Evolutionary conservation across 2,797 vertebrate genomes (phyloP).

Genomic region (Tenualosa ilisha): DNA sequence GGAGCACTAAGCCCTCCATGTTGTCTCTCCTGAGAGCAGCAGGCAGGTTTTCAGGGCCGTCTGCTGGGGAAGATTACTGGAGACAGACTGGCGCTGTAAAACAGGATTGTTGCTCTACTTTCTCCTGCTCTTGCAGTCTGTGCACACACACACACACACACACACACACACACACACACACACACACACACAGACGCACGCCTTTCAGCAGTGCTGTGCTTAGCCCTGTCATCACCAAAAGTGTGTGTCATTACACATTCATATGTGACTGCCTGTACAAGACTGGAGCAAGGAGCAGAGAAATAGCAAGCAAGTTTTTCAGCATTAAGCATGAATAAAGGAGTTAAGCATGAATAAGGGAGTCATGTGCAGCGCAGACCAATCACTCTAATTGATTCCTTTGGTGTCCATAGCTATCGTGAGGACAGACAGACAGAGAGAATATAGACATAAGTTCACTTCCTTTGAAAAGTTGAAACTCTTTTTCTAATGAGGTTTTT

Average conservation of each 20-base stretch:
- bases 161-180: conserved; percentile 7
- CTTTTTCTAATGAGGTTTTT: neutral
- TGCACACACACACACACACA: conserved; percentile 33
- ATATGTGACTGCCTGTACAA: neutral
- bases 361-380: neutral
- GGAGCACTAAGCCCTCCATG: neutral
- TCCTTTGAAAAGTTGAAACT: neutral
- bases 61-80: conserved; percentile 48
- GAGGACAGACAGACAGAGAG: too few relatives aligned
- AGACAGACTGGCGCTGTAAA: conserved; percentile 35
- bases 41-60: conserved; percentile 49
- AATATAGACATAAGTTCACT: neutral
- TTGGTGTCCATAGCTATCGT: neutral
- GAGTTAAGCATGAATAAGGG: too few relatives aligned
- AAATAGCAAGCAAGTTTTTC: neutral
- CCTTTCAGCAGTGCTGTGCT: neutral
- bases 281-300: neutral
- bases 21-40: neutral
- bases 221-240: neutral
- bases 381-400: neutral
- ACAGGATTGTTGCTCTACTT: conserved; percentile 27
- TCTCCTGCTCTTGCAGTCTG: neutral
- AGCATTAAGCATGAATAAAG: neutral
- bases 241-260: neutral
- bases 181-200: conserved; percentile 37